Base-by-base conservation (phyloP, 2,888 invertebrate genomes). In the Bruchidius siliquastri region DNA sequence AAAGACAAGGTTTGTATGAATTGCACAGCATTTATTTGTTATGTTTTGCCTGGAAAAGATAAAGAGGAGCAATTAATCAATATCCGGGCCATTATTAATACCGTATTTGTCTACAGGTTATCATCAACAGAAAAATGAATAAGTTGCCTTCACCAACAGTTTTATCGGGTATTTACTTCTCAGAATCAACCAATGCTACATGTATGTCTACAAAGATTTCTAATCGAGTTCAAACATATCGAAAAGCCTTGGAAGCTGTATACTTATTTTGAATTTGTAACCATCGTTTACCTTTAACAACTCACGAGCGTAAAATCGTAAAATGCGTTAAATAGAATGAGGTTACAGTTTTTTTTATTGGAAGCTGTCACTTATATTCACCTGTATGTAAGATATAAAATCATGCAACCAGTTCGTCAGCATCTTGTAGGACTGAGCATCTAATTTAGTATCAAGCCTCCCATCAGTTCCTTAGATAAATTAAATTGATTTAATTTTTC, bases 231-330 rank as follows among this genome's bases (percentile, higher is more conserved):
- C 26, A 26, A 26, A 26, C 26, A 8, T 4, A 8, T 49, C 18
- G 49, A 49, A 49, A 49, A 49, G 6, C 70, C 70, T 70, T 70
- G 30, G 70, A 22, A 70, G 49, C 18, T 49, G 49, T 49, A 49
- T 49, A 49, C 49, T 18, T 49, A 49, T 49, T 49, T 49, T 49
- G 49, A 49, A 49, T 49, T 49, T 18, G 13, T 8, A 49, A 49
- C 13, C 13, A 13, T 13, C 13, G 30, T 18, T 49, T 49, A 49
- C 10, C 6, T 49, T 49, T 18, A 49, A 18, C 49, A n/a, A n/a
- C n/a, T n/a, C 49, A 8, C 13, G 49, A 26, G 26, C 26, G 26
- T 26, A 26, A 30, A 30, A 30, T 30, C n/a, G n/a, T n/a, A n/a
- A 30, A 30, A 30, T 30, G 8, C 30, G 30, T 30, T 30, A 30